Percentiles rank a stretch among this genome's conserved stretches.
Conservation (phyloP, 1,140 invertebrate genomes). For the Eupeodes corollae region DNA sequence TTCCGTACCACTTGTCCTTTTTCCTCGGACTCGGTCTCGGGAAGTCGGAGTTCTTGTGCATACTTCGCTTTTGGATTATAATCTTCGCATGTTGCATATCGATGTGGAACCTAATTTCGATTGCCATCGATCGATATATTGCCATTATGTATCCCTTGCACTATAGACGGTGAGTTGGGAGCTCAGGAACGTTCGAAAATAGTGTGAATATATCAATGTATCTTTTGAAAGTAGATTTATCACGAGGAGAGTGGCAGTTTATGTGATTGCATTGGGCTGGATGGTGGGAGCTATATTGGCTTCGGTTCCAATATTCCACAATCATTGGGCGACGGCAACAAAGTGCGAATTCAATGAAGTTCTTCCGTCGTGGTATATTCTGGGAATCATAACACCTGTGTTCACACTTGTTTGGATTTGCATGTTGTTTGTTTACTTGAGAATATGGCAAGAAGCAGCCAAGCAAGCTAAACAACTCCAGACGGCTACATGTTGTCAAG, state of each 20-base stretch:
- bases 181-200: background rate
- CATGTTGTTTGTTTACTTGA: constrained; percentile 60
- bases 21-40: constrained; percentile 48
- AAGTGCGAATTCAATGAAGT: constrained; percentile 43
- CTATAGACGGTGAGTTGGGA: constrained; percentile 44
- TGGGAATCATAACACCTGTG: constrained; percentile 52
- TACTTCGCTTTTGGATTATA: constrained; percentile 58
- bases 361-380: constrained; percentile 43
- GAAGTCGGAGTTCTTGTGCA: constrained; percentile 45
- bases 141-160: constrained; percentile 72
- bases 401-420: constrained; percentile 57
- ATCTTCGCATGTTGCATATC: constrained; percentile 60
- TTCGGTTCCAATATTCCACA: constrained; percentile 58
- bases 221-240: constrained; percentile 38
- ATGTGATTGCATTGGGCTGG: constrained; percentile 53
- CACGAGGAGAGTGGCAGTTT: constrained; percentile 47
- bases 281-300: constrained; percentile 47
- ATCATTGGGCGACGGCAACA: constrained; percentile 47
- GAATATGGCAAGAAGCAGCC: constrained; percentile 59
- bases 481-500: constrained; percentile 38
- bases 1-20: constrained; percentile 63
- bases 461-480: constrained; percentile 53
- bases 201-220: background rate
- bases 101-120: constrained; percentile 70
- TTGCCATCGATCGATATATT: constrained; percentile 71